Conservation (phyloP, 2,888 invertebrate genomes). For the Erpobdella octoculata region DNA sequence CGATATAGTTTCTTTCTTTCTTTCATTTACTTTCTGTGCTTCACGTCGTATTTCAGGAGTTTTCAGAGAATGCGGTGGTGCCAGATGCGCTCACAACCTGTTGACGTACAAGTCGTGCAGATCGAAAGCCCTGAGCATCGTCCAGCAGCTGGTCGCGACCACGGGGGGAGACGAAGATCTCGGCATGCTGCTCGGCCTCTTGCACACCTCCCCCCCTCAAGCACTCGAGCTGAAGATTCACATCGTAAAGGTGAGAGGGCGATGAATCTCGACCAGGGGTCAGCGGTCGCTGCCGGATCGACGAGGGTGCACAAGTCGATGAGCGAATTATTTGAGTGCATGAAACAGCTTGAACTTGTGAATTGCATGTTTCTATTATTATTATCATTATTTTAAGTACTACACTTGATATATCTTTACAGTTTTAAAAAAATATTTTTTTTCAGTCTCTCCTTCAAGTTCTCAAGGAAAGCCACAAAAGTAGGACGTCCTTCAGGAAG, state of each 20-base stretch:
- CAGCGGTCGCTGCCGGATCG: background rate
- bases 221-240: constrained; percentile 78
- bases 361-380: background rate
- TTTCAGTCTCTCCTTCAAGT: constrained; percentile 69
- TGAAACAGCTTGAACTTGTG: background rate
- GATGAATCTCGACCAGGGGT: too few species aligned
- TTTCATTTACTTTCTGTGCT: background rate
- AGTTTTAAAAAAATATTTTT: too few species aligned
- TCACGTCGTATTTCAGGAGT: constrained; percentile 62
- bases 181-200: constrained; percentile 78
- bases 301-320: background rate
- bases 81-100: constrained; percentile 80
- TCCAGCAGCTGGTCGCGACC: constrained; percentile 56
- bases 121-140: constrained; percentile 66
- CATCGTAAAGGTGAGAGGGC: constrained; percentile 59
- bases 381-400: background rate
- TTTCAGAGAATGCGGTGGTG: constrained; percentile 77
- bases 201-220: constrained; percentile 78
- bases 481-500: constrained; percentile 90
- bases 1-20: constrained; percentile 10
- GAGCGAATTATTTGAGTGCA: background rate
- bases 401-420: too few species aligned
- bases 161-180: constrained; percentile 92
- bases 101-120: constrained; percentile 54
- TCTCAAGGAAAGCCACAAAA: constrained; percentile 87